Percentiles rank a stretch among this genome's conserved stretches.
These are phyloP conservation scores for Sebastes minor DNA, from an alignment of 2,797 vertebrate genomes.

Conservation along the genomic window DNA sequence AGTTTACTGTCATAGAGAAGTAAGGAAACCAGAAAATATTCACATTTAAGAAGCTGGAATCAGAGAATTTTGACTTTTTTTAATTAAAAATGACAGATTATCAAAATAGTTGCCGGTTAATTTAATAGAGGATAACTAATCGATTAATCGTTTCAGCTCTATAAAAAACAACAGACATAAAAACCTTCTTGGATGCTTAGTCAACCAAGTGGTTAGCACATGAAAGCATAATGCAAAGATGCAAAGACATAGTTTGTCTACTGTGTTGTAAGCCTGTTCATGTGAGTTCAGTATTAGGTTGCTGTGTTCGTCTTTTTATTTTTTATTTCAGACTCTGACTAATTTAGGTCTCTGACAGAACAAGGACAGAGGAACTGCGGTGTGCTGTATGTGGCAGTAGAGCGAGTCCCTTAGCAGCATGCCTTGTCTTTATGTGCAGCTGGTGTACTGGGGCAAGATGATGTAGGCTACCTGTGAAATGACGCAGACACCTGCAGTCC, in stretches of 20 bases:
- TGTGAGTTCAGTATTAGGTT: not conserved
- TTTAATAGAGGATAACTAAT: too few species aligned
- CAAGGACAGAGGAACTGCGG: conserved; percentile 18
- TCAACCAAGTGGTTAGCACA: too few species aligned
- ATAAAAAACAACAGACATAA: too few species aligned
- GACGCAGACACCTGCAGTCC: conserved; percentile 45
- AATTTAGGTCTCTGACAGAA: conserved; percentile 33
- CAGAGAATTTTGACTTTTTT: too few species aligned
- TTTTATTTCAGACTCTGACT: not conserved
- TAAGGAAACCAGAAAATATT: too few species aligned
- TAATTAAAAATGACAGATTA: too few species aligned
- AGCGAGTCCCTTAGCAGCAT: conserved; percentile 46
- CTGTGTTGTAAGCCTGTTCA: not conserved
- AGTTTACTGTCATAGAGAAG: too few species aligned
- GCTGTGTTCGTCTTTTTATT: not conserved
- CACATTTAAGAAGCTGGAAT: too few species aligned
- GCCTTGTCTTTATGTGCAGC: conserved; percentile 29
- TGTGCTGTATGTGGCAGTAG: not conserved
- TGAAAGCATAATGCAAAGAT: not conserved
- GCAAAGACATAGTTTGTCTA: not conserved
- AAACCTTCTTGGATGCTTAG: too few species aligned
- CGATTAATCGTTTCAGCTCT: too few species aligned
- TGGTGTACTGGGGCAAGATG: conserved; percentile 19
- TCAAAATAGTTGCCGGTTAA: too few species aligned
- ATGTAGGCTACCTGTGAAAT: conserved; percentile 42